A percentile compares a stretch with the other conserved stretches of the same genome.
phyloP scores from a whole-genome alignment of 2,113 vertebrate species.

The Gopherus evgoodei region DNA sequence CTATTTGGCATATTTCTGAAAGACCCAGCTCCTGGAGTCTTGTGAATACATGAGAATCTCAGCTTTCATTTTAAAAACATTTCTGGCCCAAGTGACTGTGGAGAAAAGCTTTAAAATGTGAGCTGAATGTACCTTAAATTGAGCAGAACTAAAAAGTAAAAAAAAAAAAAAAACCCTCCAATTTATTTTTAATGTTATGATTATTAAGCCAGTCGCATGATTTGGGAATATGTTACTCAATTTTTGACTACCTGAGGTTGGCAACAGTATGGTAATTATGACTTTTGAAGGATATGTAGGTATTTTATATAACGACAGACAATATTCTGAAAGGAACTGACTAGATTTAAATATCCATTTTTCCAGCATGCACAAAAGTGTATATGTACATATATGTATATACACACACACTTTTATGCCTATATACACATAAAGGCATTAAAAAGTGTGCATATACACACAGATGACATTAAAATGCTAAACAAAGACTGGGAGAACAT shows the following conservation, averaged over 20 bases:
- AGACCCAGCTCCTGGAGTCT: neutral
- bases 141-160: neutral
- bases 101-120: neutral
- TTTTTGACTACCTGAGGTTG: neutral
- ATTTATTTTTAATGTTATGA: neutral
- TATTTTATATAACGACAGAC: neutral
- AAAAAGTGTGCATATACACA: too few relatives aligned
- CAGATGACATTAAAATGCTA: neutral
- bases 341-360: neutral
- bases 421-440: too few relatives aligned
- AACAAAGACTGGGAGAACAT: neutral
- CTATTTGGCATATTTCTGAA: neutral
- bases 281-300: neutral
- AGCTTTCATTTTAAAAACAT: neutral
- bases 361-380: neutral
- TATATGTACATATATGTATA: neutral
- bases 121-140: neutral
- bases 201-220: neutral
- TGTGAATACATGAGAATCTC: neutral
- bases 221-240: neutral
- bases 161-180: neutral
- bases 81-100: neutral
- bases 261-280: neutral
- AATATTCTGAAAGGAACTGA: neutral
- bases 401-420: too few relatives aligned